phyloP scores from a whole-genome alignment of 2,113 vertebrate genomes.

The Hirundichthys speculiger region DNA sequence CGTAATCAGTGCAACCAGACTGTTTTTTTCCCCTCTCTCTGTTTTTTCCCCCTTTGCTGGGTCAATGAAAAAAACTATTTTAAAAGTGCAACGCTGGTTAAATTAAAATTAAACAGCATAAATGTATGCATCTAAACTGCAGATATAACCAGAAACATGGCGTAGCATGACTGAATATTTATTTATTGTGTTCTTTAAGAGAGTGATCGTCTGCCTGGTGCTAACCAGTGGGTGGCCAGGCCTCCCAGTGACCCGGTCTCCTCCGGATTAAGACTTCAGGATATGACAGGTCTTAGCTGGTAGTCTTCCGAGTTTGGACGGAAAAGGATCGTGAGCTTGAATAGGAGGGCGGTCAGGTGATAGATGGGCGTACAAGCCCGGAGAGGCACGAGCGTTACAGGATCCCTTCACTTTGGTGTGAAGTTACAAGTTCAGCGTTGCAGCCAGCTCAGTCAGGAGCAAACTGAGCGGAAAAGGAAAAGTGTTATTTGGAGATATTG shows the following conservation, averaged over 20 bases:
- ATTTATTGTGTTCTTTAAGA: no score
- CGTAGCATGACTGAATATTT: no score
- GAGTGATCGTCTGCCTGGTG: not conserved
- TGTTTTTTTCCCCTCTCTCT: no score
- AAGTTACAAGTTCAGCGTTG: not conserved
- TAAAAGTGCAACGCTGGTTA: not conserved
- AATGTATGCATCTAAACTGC: no score
- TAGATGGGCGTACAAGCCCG: not conserved
- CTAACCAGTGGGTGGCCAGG: no score
- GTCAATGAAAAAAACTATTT: not conserved
- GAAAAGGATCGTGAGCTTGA: slow-evolving; percentile 22
- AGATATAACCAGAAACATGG: no score
- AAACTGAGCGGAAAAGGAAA: slow-evolving; percentile 7
- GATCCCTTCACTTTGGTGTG: slow-evolving; percentile 2
- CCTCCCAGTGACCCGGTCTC: slow-evolving; percentile 14
- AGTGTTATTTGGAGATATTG: slow-evolving; percentile 4
- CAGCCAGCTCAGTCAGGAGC: slow-evolving; percentile 12
- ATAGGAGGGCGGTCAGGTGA: not conserved
- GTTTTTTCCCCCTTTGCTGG: no score
- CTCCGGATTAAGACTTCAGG: slow-evolving; percentile 43
- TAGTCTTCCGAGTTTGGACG: slow-evolving; percentile 29
- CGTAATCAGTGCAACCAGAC: no score
- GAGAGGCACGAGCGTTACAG: no score
- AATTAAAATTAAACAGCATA: no score
- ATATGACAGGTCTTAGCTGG: slow-evolving; percentile 48